Conservation (phyloP, 2,888 invertebrate genomes). For the Gandaritis pyraliata region DNA sequence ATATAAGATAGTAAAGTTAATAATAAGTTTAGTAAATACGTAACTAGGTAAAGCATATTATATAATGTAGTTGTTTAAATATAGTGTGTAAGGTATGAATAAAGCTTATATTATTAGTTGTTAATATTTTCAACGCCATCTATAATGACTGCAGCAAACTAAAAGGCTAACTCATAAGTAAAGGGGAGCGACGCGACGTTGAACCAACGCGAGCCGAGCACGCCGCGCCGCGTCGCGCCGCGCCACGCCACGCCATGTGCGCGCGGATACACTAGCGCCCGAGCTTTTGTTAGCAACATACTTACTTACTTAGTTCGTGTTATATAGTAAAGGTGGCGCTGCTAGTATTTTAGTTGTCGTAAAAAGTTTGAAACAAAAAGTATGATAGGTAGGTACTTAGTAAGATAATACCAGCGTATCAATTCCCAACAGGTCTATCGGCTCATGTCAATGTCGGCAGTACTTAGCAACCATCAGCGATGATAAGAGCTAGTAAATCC, state of each 20-base stretch:
- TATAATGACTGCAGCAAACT: constrained; percentile 2
- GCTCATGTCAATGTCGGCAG: constrained; percentile 32
- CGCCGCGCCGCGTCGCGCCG: too few species aligned
- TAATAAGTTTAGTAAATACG: too few species aligned
- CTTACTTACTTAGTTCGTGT: not conserved
- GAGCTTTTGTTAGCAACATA: not conserved
- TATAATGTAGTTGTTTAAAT: too few species aligned
- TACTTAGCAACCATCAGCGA: constrained; percentile 40
- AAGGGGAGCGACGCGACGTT: not conserved
- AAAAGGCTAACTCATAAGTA: not conserved
- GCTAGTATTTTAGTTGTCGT: not conserved
- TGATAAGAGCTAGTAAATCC: constrained; percentile 45
- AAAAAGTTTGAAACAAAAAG: not conserved
- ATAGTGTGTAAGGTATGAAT: too few species aligned
- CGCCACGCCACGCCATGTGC: not conserved
- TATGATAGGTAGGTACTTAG: not conserved
- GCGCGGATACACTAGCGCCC: not conserved
- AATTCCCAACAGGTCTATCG: not conserved
- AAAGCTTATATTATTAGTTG: too few species aligned
- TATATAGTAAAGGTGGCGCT: not conserved
- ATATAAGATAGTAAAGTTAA: too few species aligned
- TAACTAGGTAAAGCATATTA: too few species aligned
- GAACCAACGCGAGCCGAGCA: too few species aligned
- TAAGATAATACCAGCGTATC: not conserved
- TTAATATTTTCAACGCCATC: constrained; percentile 7